phyloP scores from a whole-genome alignment of 2,888 invertebrate species.

The Steinernema carpocapsae region DNA sequence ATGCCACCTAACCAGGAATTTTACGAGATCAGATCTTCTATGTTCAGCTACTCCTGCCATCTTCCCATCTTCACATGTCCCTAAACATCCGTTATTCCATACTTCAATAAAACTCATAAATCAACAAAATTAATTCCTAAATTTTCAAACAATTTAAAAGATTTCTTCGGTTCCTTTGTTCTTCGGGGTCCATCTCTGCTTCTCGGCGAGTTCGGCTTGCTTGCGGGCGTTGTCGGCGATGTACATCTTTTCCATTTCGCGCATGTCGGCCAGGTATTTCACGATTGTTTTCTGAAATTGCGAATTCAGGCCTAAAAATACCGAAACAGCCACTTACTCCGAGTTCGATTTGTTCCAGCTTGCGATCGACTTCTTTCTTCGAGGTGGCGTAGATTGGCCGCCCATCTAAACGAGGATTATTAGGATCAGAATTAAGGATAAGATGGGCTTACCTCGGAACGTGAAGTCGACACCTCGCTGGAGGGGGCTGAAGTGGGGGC shows the following conservation, averaged over 20 bases:
- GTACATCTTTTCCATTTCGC: slow-evolving; percentile 51
- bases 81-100: background rate
- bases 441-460: slow-evolving; percentile 48
- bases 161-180: slow-evolving; percentile 46
- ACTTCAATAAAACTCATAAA: slow-evolving; percentile 10
- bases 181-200: slow-evolving; percentile 42
- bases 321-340: slow-evolving; percentile 52
- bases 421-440: slow-evolving; percentile 1
- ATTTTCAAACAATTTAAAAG: slow-evolving; percentile 36
- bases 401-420: slow-evolving; percentile 52
- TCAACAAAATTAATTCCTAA: slow-evolving; percentile 33
- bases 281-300: slow-evolving; percentile 63
- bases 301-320: slow-evolving; percentile 11
- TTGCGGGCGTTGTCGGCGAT: slow-evolving; percentile 36
- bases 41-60: background rate
- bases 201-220: slow-evolving; percentile 35
- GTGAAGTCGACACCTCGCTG: slow-evolving; percentile 63
- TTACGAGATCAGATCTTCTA: background rate
- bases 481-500: slow-evolving; percentile 60
- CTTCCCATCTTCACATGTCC: background rate
- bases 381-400: slow-evolving; percentile 57
- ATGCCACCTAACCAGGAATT: background rate
- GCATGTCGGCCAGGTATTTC: slow-evolving; percentile 54
- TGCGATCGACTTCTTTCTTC: slow-evolving; percentile 53
- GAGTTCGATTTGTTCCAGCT: slow-evolving; percentile 63